These are phyloP conservation scores for Otus scops DNA, from an alignment of 2,797 vertebrate species.

Conservation along the genomic window DNA sequence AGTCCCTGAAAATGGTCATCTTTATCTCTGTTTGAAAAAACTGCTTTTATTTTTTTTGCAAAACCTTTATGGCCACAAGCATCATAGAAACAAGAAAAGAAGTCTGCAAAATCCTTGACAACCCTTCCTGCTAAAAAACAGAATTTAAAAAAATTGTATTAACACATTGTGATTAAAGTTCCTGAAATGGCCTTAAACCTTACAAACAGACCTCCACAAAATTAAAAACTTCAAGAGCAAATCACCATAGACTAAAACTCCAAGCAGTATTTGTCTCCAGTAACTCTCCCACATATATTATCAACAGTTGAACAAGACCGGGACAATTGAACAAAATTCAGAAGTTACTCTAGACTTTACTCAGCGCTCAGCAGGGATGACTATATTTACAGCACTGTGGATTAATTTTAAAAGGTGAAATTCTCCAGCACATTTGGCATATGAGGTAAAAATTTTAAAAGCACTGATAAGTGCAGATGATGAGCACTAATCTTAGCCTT, in stretches of 20 bases:
- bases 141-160: accelerated
- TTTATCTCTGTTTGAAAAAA: neutral
- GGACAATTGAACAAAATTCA: neutral
- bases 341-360: neutral
- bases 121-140: neutral
- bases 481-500: neutral
- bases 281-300: neutral
- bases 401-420: neutral
- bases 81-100: neutral
- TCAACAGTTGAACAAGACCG: neutral
- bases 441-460: neutral
- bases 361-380: neutral
- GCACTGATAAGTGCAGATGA: neutral
- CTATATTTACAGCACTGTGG: neutral
- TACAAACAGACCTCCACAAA: neutral
- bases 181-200: neutral
- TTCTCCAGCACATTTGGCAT: neutral
- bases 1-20: neutral
- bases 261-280: neutral
- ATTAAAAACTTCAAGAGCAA: neutral
- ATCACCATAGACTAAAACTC: neutral
- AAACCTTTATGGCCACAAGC: accelerated
- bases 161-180: neutral
- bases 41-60: neutral
- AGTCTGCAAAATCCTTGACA: neutral